phyloP scores from a whole-genome alignment of 1,140 invertebrate species.

The Luehdorfia chinensis region DNA sequence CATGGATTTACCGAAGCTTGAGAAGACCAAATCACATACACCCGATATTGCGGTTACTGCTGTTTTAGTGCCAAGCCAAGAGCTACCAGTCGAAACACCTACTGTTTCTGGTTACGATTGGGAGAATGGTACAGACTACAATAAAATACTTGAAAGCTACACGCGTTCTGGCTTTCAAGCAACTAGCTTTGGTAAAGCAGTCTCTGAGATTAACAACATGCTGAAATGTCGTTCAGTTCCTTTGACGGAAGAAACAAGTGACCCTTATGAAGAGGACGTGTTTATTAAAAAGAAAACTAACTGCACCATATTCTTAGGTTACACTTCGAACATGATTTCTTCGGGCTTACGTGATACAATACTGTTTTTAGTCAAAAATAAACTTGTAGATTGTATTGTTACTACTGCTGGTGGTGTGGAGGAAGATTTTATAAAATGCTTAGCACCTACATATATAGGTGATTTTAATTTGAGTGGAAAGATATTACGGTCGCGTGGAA shows the following conservation, averaged over 20 bases:
- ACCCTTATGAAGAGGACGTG: slow-evolving; percentile 85
- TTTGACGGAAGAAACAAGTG: slow-evolving; percentile 81
- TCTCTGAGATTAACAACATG: slow-evolving; percentile 96
- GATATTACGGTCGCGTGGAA: slow-evolving; percentile 88
- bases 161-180: slow-evolving; percentile 95
- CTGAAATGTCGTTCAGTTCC: slow-evolving; percentile 83
- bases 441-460: slow-evolving; percentile 95
- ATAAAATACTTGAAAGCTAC: slow-evolving; percentile 89
- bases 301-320: slow-evolving; percentile 98
- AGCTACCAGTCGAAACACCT: slow-evolving; percentile 80
- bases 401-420: slow-evolving; percentile 99
- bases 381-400: slow-evolving; percentile 94
- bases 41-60: slow-evolving; percentile 80
- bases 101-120: slow-evolving; percentile 92
- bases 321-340: slow-evolving; percentile 98
- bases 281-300: slow-evolving; percentile 87
- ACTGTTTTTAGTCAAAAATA: slow-evolving; percentile 91
- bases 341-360: slow-evolving; percentile 96
- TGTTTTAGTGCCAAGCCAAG: slow-evolving; percentile 81
- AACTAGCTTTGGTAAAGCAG: slow-evolving; percentile 94
- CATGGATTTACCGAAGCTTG: slow-evolving; percentile 33
- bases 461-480: slow-evolving; percentile 92
- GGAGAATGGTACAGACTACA: slow-evolving; percentile 94
- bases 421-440: slow-evolving; percentile 99
- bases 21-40: slow-evolving; percentile 40